A percentile compares a stretch with the other conserved stretches of the same genome.
Evolutionary conservation across 2,797 vertebrate species (phyloP).

Genomic region (Dipus sagitta): DNA sequence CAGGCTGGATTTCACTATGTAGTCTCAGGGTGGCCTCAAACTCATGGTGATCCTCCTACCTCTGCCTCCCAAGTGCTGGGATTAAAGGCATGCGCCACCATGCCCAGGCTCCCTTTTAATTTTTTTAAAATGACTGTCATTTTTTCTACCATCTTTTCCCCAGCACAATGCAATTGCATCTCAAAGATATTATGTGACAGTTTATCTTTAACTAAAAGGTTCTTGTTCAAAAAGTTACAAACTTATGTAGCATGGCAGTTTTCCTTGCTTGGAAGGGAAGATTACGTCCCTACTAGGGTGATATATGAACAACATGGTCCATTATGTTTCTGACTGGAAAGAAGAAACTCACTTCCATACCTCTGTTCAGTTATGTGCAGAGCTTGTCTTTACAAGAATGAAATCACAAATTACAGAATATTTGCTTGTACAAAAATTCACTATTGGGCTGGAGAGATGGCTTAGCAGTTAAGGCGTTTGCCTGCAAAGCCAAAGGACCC

Average conservation of each 20-base stretch:
- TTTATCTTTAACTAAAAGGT: conserved; percentile 81
- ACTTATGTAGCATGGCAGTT: conserved; percentile 69
- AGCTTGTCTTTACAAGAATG: not conserved
- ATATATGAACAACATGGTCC: conserved; percentile 32
- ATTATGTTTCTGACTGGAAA: not conserved
- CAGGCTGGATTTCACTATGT: too few relatives aligned
- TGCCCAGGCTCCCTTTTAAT: too few relatives aligned
- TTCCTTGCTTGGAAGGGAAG: conserved; percentile 75
- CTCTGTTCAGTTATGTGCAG: conserved; percentile 36
- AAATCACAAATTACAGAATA: conserved; percentile 11
- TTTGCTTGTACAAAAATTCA: conserved; percentile 10
- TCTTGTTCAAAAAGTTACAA: conserved; percentile 80
- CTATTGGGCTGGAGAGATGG: not conserved
- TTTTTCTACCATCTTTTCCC: conserved; percentile 57
- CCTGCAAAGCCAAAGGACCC: too few relatives aligned
- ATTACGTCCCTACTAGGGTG: conserved; percentile 12
- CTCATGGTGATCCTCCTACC: too few relatives aligned
- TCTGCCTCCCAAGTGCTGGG: too few relatives aligned
- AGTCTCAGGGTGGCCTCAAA: too few relatives aligned
- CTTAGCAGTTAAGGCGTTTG: not conserved
- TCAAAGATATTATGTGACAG: conserved; percentile 81
- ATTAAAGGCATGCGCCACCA: too few relatives aligned
- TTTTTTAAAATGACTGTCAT: too few relatives aligned
- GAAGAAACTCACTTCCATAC: conserved; percentile 66
- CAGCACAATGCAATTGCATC: conserved; percentile 72